Conservation (phyloP, 1,140 invertebrate genomes). For the Laupala kohalensis region DNA sequence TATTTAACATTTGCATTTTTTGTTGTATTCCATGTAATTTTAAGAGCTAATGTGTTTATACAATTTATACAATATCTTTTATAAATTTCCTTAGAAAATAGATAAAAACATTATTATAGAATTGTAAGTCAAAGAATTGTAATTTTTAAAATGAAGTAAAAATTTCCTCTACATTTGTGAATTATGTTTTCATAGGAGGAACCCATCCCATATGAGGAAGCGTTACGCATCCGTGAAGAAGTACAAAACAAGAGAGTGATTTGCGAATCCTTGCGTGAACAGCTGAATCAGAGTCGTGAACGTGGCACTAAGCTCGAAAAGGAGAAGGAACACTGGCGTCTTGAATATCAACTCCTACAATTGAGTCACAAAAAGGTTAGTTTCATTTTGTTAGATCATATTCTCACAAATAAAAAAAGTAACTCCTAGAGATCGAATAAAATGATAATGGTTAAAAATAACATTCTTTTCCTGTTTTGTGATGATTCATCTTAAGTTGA, state of each 20-base stretch:
- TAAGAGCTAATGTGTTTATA: no score
- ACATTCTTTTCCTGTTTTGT: neutral
- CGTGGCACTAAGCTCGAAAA: constrained; percentile 20
- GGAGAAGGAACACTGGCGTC: constrained; percentile 37
- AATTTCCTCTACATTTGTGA: no score
- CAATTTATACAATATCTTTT: no score
- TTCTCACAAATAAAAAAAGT: no score
- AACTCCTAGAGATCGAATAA: no score
- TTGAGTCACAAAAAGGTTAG: constrained; percentile 25
- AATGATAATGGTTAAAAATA: neutral
- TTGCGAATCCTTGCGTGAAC: constrained; percentile 8
- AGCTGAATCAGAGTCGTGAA: constrained; percentile 8
- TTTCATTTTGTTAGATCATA: neutral
- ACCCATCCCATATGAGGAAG: constrained; percentile 14
- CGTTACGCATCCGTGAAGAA: constrained; percentile 11
- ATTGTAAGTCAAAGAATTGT: no score
- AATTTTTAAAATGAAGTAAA: no score
- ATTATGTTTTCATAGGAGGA: constrained; percentile 3
- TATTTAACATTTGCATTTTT: no score
- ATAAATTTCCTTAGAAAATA: no score
- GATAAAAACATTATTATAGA: no score
- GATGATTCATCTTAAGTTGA: no score
- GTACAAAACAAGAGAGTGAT: constrained; percentile 3
- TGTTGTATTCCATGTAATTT: no score
- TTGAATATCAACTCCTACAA: constrained; percentile 35